phyloP scores from a whole-genome alignment of 35 echinoderm and acorn worm species.

The Holothuria glaberrima region DNA sequence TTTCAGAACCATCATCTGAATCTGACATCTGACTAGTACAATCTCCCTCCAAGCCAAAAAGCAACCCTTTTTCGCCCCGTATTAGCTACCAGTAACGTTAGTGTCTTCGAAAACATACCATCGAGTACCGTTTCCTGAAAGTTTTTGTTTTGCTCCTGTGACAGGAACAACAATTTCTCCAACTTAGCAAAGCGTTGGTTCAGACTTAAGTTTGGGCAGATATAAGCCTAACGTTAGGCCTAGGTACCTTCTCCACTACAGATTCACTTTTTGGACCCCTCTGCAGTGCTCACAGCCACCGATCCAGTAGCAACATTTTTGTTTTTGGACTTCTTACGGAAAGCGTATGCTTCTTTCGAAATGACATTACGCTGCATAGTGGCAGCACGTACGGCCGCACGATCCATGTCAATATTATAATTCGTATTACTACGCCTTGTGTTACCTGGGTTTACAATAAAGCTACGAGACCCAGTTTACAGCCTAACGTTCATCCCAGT shows the following conservation, averaged over 20 bases:
- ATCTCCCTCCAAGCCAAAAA: not conserved
- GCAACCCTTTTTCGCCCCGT: conserved; percentile 2
- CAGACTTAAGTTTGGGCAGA: not conserved
- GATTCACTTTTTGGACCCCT: not conserved
- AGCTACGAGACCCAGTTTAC: not conserved
- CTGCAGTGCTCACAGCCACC: not conserved
- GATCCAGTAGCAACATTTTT: conserved; percentile 6
- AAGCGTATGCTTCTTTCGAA: conserved; percentile 24
- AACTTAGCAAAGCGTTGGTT: not conserved
- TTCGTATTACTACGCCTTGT: not conserved
- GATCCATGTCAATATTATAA: not conserved
- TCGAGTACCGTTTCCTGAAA: conserved; percentile 1
- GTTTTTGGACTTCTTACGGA: not conserved
- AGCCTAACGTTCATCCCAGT: not conserved
- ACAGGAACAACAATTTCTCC: not conserved
- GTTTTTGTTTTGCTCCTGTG: not conserved
- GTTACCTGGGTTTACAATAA: not conserved
- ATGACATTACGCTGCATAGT: not conserved
- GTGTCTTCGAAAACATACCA: conserved; percentile 8
- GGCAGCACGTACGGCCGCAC: not conserved
- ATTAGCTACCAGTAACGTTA: not conserved
- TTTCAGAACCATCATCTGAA: conserved; percentile 5
- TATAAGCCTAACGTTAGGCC: too few relatives aligned
- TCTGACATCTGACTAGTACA: conserved; percentile 2
- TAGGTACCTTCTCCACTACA: not conserved